Evolutionary conservation across 1,140 invertebrate genomes (phyloP).

Genomic region (Spodoptera litura): DNA sequence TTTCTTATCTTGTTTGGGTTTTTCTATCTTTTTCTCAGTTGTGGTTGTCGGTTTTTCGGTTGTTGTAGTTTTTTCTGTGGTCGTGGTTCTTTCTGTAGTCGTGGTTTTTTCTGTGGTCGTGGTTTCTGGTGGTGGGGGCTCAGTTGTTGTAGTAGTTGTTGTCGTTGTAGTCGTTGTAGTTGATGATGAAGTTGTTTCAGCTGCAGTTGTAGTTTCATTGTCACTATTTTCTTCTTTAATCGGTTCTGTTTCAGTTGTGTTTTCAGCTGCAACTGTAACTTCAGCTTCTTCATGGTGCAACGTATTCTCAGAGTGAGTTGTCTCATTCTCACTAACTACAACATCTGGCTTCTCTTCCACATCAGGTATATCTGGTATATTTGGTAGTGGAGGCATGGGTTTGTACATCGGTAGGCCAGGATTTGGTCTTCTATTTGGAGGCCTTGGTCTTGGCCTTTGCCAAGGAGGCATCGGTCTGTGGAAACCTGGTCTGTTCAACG

Average conservation of each 20-base stretch:
- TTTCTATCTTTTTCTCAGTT: constrained; percentile 72
- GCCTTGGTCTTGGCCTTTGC: constrained; percentile 87
- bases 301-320: constrained; percentile 72
- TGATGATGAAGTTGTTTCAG: constrained; percentile 55
- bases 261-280: constrained; percentile 49
- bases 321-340: constrained; percentile 74
- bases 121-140: constrained; percentile 59
- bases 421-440: constrained; percentile 80
- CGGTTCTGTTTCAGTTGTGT: constrained; percentile 48
- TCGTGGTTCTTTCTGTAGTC: constrained; percentile 56
- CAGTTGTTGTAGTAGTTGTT: constrained; percentile 54
- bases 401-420: constrained; percentile 81
- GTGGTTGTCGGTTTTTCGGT: constrained; percentile 60
- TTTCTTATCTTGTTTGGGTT: constrained; percentile 75
- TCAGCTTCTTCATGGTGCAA: constrained; percentile 68
- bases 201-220: constrained; percentile 56
- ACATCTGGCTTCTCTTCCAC: constrained; percentile 53
- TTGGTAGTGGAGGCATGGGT: constrained; percentile 68
- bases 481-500: constrained; percentile 86
- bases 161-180: constrained; percentile 59
- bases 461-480: constrained; percentile 87
- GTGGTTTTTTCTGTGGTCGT: constrained; percentile 56
- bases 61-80: constrained; percentile 57
- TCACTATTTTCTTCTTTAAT: constrained; percentile 60
- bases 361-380: constrained; percentile 59